Base-by-base conservation (phyloP, 2,888 invertebrate species). In the Erynnis tages region DNA sequence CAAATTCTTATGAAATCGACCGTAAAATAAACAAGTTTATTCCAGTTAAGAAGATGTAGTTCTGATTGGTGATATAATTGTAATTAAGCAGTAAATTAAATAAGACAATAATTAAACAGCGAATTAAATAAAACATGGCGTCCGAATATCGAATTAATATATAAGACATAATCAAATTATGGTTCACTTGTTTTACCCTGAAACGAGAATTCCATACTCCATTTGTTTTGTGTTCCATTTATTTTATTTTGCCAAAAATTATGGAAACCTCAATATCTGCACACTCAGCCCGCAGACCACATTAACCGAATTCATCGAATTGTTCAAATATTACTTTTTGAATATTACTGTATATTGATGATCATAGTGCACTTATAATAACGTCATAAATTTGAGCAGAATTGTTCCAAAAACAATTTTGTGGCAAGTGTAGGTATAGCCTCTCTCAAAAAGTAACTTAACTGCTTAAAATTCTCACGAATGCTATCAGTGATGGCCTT, bases 261-360 rank as follows among this genome's bases (percentile, higher is more conserved):
- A 50, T 50, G 43, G 50, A 43, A 50, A 50, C 50, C 50, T 43
- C 50, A 43, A 32, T 43, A 35, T 34, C 25, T n/a, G 43, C 25
- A 10, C 30, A 11, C 13, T 25, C 11, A 8, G 11, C 16, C 16
- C 32, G 35, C 50, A n/a, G 27, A 50, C 50, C 50, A 27, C 50
- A 29, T 14, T 43, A 43, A 50, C 41, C 50, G 14, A 50, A 50
- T 43, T 50, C 35, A 43, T 50, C 43, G 43, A 50, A 50, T 50
- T 50, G 34, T 50, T 21, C 19, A 50, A 50, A 50, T 50, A 43
- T 43, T 50, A 13, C n/a, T 32, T 35, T 43, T 37, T 29, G 29
- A 37, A 14, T 37, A 17, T 13, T 47, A 38, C 29, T 19, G 37
- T 37, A 37, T 37, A 47, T 35, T 29, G 37, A 29, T 47, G 47